Evolutionary conservation across 2,888 invertebrate genomes (phyloP).

Genomic region (Magallana nippona): DNA sequence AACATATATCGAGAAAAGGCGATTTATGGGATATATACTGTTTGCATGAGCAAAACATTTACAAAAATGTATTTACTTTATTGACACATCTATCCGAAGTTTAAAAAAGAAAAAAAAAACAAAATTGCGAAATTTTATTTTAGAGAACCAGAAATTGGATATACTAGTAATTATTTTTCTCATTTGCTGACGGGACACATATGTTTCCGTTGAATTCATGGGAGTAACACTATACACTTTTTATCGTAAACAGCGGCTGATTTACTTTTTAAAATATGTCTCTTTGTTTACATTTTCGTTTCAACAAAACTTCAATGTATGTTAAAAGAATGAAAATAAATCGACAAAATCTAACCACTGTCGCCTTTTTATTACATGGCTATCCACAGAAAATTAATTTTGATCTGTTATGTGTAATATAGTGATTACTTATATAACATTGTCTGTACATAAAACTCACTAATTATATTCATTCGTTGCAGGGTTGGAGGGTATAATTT

Average conservation of each 20-base stretch:
- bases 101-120: neutral
- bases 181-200: neutral
- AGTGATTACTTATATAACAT: neutral
- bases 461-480: slow-evolving; percentile 7
- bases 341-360: too few species aligned
- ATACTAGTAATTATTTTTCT: neutral
- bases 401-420: too few species aligned
- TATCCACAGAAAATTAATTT: too few species aligned
- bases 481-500: neutral
- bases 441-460: neutral
- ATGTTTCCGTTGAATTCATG: neutral
- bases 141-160: neutral
- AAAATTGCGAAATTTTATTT: neutral
- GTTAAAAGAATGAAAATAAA: too few species aligned
- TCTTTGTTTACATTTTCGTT: slow-evolving; percentile 18
- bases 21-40: too few species aligned
- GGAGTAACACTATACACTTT: neutral
- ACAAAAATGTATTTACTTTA: too few species aligned
- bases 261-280: slow-evolving; percentile 4
- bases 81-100: too few species aligned
- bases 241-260: slow-evolving; percentile 1
- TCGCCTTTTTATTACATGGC: too few species aligned
- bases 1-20: too few species aligned
- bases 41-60: too few species aligned
- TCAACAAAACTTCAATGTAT: neutral